These are phyloP conservation scores for Brevimyrus niger DNA, from an alignment of 2,113 vertebrate genomes.

Conservation along the genomic window DNA sequence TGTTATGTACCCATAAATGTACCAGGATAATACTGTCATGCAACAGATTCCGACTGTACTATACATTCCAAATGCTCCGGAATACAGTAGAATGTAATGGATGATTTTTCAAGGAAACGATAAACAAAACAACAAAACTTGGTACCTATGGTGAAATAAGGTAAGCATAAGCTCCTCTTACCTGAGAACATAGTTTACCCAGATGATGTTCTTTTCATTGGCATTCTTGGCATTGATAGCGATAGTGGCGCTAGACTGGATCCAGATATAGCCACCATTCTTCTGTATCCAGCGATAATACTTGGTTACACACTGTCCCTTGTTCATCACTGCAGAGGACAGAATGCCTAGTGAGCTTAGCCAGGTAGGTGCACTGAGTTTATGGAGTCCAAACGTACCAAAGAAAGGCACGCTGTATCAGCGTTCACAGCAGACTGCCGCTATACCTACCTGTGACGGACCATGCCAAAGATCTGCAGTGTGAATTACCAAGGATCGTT, in stretches of 20 bases:
- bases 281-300: constrained; percentile 99
- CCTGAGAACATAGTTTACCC: constrained; percentile 99
- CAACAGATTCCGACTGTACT: background rate
- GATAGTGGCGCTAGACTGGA: constrained; percentile 96
- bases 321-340: constrained; percentile 79
- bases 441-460: background rate
- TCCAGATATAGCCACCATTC: constrained; percentile 95
- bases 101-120: background rate
- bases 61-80: background rate
- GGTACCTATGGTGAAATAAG: constrained; percentile 11
- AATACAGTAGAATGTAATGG: background rate
- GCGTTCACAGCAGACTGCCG: background rate
- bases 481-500: background rate
- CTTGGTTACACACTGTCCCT: constrained; percentile 96
- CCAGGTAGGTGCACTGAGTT: background rate
- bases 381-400: background rate
- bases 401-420: constrained; percentile 37
- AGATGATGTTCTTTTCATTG: constrained; percentile 95
- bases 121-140: background rate
- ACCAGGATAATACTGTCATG: background rate
- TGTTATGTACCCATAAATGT: background rate
- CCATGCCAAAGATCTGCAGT: background rate
- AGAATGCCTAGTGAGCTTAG: background rate
- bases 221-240: constrained; percentile 94
- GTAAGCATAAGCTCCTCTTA: constrained; percentile 44